Percentiles rank a stretch among this genome's conserved stretches.
phyloP scores from a whole-genome alignment of 2,113 vertebrate genomes.

The Sarotherodon lohbergeri region DNA sequence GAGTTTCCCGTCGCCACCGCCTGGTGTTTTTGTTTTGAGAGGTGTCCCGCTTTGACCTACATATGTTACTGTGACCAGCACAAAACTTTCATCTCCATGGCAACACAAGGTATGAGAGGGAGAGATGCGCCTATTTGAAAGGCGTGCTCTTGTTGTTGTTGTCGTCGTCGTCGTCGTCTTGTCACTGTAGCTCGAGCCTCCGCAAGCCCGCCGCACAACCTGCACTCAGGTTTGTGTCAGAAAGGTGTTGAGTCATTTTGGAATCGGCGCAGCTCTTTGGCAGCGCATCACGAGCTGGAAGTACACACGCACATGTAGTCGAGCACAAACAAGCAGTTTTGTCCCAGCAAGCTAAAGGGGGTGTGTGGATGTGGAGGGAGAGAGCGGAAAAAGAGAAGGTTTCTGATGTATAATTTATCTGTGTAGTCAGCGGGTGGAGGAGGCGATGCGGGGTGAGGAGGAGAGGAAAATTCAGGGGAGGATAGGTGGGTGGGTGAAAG shows the following conservation, averaged over 20 bases:
- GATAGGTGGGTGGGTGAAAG: slow-evolving; percentile 9
- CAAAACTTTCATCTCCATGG: slow-evolving; percentile 71
- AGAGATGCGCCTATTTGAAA: slow-evolving; percentile 25
- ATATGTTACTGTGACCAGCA: slow-evolving; percentile 50
- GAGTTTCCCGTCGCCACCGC: not conserved
- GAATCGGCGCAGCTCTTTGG: not conserved
- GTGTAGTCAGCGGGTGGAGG: slow-evolving; percentile 33
- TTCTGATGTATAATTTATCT: slow-evolving; percentile 68
- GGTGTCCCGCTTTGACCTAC: slow-evolving; percentile 57
- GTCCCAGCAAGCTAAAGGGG: not conserved
- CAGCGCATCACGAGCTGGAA: not conserved
- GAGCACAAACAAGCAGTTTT: not conserved
- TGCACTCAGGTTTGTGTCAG: not conserved
- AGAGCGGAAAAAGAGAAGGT: slow-evolving; percentile 2
- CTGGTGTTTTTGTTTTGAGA: slow-evolving; percentile 47
- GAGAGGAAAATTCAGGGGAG: not conserved
- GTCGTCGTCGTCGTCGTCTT: slow-evolving; percentile 16
- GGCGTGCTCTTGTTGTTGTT: not conserved
- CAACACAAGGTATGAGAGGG: slow-evolving; percentile 43
- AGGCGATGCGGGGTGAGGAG: slow-evolving; percentile 7
- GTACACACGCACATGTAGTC: not conserved
- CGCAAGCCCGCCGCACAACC: slow-evolving; percentile 4
- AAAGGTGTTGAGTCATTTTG: not conserved
- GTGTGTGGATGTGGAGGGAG: not conserved
- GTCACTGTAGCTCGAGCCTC: not conserved